phyloP scores from a whole-genome alignment of 2,797 vertebrate species.

The Falco peregrinus region DNA sequence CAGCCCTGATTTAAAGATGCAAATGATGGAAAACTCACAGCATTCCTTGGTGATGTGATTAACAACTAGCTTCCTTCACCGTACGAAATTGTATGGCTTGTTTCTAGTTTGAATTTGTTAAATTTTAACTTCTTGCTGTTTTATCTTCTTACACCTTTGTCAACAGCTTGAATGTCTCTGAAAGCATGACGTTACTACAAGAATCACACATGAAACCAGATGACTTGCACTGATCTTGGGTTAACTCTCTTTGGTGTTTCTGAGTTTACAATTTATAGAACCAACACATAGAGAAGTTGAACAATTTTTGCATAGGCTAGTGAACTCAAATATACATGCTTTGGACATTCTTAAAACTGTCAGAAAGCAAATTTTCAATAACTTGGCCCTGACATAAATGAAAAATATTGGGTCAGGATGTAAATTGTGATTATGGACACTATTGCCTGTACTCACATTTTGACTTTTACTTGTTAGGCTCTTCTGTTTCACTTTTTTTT shows the following conservation, averaged over 20 bases:
- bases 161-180: not conserved
- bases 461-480: not conserved
- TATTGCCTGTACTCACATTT: not conserved
- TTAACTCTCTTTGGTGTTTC: not conserved
- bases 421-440: not conserved
- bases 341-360: not conserved
- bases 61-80: not conserved
- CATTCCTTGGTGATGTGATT: not conserved
- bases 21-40: not conserved
- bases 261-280: not conserved
- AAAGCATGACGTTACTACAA: not conserved
- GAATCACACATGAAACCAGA: conserved; percentile 3
- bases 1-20: not conserved
- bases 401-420: not conserved
- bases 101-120: not conserved
- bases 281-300: not conserved
- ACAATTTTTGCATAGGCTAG: not conserved
- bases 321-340: not conserved
- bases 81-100: not conserved
- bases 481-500: not conserved
- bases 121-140: conserved; percentile 11
- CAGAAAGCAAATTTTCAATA: not conserved
- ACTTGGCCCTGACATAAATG: not conserved
- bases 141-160: not conserved
- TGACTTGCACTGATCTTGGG: not conserved